Evolutionary conservation across 2,797 vertebrate species (phyloP).

Genomic region (Cichlasoma orientale): DNA sequence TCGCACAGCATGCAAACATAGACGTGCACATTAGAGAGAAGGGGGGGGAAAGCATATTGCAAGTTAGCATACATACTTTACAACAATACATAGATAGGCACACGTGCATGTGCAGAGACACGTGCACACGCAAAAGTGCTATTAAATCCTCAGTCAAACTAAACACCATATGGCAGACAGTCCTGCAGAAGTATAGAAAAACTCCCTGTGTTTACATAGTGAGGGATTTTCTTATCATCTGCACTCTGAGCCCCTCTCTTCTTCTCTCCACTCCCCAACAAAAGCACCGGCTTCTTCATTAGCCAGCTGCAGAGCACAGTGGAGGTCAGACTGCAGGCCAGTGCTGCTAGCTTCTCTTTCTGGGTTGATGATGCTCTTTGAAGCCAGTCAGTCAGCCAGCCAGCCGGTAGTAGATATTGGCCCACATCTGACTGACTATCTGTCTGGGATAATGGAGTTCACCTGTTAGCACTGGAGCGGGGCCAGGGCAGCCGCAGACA

Average conservation of each 20-base stretch:
- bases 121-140: conserved; percentile 1
- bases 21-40: background rate
- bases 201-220: conserved; percentile 41
- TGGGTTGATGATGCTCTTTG: conserved; percentile 59
- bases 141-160: conserved; percentile 22
- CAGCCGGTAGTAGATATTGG: conserved; percentile 68
- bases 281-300: conserved; percentile 40
- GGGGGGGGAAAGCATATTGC: background rate
- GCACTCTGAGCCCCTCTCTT: conserved; percentile 33
- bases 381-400: conserved; percentile 56
- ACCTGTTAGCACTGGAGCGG: conserved; percentile 78
- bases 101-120: background rate
- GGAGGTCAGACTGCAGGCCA: conserved; percentile 43
- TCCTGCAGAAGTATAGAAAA: conserved; percentile 29
- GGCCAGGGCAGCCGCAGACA: conserved; percentile 75
- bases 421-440: conserved; percentile 66
- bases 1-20: conserved; percentile 46
- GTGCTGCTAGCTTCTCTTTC: conserved; percentile 36
- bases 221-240: conserved; percentile 51
- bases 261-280: conserved; percentile 27
- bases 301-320: conserved; percentile 36
- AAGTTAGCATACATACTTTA: conserved; percentile 27
- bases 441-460: conserved; percentile 78
- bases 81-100: conserved; percentile 19
- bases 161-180: conserved; percentile 63